phyloP scores from a whole-genome alignment of 2,797 vertebrate species.

The Myotis daubentonii region DNA sequence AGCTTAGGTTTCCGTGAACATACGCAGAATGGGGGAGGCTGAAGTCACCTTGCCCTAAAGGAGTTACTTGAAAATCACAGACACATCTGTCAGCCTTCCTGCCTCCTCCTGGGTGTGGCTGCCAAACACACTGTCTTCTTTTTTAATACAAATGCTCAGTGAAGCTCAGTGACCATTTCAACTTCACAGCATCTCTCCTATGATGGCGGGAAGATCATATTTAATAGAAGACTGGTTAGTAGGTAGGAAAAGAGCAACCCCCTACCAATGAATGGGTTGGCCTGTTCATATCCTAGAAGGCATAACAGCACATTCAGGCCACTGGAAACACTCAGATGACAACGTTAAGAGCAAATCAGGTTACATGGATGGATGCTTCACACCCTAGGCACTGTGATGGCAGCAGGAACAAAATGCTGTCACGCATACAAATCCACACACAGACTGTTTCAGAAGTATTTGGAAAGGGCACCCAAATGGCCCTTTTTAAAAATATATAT shows the following conservation, averaged over 20 bases:
- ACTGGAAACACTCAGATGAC: not conserved
- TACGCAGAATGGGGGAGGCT: not conserved
- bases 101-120: not conserved
- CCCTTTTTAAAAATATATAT: no score
- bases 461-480: not conserved
- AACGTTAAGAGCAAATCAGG: not conserved
- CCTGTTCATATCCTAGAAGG: not conserved
- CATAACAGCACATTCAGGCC: not conserved
- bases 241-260: not conserved
- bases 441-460: not conserved
- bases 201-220: not conserved
- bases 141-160: not conserved
- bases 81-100: not conserved
- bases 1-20: slow-evolving; percentile 56
- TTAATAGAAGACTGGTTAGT: not conserved
- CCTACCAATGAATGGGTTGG: not conserved
- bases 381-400: not conserved
- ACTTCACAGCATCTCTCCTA: not conserved
- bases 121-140: not conserved
- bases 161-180: not conserved
- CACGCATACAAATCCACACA: not conserved
- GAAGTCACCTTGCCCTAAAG: not conserved
- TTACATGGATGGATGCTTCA: not conserved
- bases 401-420: not conserved
- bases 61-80: slow-evolving; percentile 34